Evolutionary conservation across 2,797 vertebrate genomes (phyloP).

Genomic region (Urocyon cinereoargenteus): DNA sequence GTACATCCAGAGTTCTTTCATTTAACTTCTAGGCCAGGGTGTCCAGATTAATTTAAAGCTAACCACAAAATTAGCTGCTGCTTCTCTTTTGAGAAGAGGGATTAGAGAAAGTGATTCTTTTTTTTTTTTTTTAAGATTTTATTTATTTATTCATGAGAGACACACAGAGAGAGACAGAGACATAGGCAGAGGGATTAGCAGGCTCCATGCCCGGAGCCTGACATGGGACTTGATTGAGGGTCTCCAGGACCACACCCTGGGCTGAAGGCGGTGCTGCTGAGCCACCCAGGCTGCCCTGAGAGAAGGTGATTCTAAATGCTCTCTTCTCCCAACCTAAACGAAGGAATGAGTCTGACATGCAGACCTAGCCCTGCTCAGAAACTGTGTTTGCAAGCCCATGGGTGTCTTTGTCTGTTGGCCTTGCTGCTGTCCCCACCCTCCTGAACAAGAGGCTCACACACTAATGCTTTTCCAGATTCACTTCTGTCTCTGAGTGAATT

Average conservation of each 20-base stretch:
- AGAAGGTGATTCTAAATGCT: not conserved
- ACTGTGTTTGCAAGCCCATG: not conserved
- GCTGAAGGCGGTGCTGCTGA: too few relatives aligned
- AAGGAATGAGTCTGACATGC: not conserved
- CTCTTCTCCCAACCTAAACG: not conserved
- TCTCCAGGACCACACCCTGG: too few relatives aligned
- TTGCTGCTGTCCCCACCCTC: not conserved
- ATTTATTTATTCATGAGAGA: too few relatives aligned
- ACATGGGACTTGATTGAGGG: too few relatives aligned
- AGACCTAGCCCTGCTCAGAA: constrained; percentile 52
- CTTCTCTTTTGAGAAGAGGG: not conserved
- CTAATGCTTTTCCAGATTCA: constrained; percentile 23
- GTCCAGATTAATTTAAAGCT: constrained; percentile 50
- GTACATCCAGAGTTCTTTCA: constrained; percentile 31
- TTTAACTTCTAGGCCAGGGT: constrained; percentile 18
- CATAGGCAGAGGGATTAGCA: too few relatives aligned
- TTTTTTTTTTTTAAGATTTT: too few relatives aligned
- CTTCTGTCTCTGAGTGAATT: constrained; percentile 33
- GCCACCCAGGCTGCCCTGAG: too few relatives aligned
- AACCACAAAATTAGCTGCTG: constrained; percentile 36
- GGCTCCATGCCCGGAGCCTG: too few relatives aligned
- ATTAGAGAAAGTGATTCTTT: not conserved
- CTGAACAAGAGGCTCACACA: not conserved
- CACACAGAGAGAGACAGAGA: too few relatives aligned
- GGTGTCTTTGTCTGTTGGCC: not conserved